Evolutionary conservation across 2,113 vertebrate species (phyloP).

Genomic region (Grammomys dolichurus): DNA sequence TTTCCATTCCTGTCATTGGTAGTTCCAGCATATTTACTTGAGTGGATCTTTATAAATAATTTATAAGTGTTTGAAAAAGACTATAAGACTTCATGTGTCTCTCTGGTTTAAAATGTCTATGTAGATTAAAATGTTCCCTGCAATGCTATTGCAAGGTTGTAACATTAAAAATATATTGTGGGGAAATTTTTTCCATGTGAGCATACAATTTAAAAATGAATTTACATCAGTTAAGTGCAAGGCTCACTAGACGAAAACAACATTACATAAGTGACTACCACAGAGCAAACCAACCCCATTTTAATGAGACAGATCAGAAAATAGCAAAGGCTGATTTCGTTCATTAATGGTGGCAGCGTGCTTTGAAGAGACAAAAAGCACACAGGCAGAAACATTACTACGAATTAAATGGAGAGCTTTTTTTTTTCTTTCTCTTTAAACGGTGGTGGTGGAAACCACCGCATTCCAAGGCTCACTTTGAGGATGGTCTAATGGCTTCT

Average conservation of each 20-base stretch:
- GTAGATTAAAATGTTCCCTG: conserved; percentile 44
- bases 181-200: conserved; percentile 69
- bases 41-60: conserved; percentile 71
- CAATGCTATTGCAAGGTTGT: conserved; percentile 14
- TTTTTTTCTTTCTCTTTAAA: conserved; percentile 38
- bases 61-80: conserved; percentile 67
- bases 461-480: conserved; percentile 22
- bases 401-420: conserved; percentile 66
- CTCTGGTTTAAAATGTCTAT: conserved; percentile 57
- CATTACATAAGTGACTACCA: conserved; percentile 60
- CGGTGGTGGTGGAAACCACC: conserved; percentile 14
- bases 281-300: conserved; percentile 65
- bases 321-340: conserved; percentile 63
- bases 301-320: conserved; percentile 74
- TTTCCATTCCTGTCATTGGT: conserved; percentile 59
- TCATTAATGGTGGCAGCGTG: conserved; percentile 63
- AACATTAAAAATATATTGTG: conserved; percentile 73
- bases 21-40: conserved; percentile 69
- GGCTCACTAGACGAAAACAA: conserved; percentile 55
- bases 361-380: conserved; percentile 64
- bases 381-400: conserved; percentile 46
- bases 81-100: conserved; percentile 45
- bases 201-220: conserved; percentile 73
- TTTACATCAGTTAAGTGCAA: conserved; percentile 68
- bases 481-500: conserved; percentile 3